Evolutionary conservation across 2,888 invertebrate genomes (phyloP), one percentile per base, ranked within the genome.

Genomic region (Hyalella azteca): DNA sequence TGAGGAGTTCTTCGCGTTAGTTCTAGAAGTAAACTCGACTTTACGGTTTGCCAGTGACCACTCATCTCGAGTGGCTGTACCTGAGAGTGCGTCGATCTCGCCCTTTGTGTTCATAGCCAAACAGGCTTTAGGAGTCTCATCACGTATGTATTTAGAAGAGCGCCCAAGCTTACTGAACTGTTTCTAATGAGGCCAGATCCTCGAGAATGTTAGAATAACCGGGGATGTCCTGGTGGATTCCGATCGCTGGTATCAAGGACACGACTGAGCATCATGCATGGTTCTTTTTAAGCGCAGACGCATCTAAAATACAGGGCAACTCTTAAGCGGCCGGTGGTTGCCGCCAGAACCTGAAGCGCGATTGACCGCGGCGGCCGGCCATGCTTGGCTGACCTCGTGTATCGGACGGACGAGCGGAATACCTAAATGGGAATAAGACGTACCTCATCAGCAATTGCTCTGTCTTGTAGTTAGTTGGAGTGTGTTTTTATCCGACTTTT

Each of bases 101-200:
- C 29, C 54, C 54, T 54, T 54, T 54, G 54, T 54, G 22, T 54
- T 54, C 54, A 54, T 54, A 54, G 54, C 26, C 13, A 3, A 54
- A 26, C 54, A 54, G 54, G 54, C 22, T 54, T 54, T 22, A 66
- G 66, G 36, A 66, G 32, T 66, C 66, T 36, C 36, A 22, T 22
- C 66, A 66, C 66, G 66, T 66, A 66, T 66, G 66, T 66, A 66
- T 66, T 66, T 66, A 66, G 66, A 7, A 45, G 36, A 36, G 29
- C 66, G 66, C 36, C 66, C 66, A 66, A 66, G 66, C 66, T 66
- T 66, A 66, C 66, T 66, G 66, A 66, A 66, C 66, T 66, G 66
- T 66, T 66, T 66, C 66, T 66, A 66, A 66, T 66, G 66, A 66
- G 66, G 66, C 66, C 36, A 66, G 66, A 66, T 66, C 66, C 36